phyloP scores from a whole-genome alignment of 2,797 vertebrate genomes.

The Schizothorax lantsangensis region DNA sequence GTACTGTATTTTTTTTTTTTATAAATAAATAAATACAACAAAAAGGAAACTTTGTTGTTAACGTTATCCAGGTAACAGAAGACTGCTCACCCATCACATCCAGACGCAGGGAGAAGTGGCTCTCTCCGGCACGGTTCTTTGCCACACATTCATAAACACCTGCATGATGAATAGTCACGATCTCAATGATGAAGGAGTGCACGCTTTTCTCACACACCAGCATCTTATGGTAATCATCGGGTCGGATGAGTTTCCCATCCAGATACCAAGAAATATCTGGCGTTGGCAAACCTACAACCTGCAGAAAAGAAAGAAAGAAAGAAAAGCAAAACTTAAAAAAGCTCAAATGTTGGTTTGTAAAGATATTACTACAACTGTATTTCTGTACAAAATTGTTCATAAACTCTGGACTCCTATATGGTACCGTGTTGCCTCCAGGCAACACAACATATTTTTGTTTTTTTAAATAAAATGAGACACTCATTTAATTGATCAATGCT shows the following conservation, averaged over 20 bases:
- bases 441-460: too few species aligned
- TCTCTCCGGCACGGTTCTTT: slow-evolving; percentile 90
- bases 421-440: too few species aligned
- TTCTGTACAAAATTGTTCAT: neutral
- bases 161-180: slow-evolving; percentile 89
- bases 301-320: slow-evolving; percentile 30
- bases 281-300: slow-evolving; percentile 91
- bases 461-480: too few species aligned
- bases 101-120: slow-evolving; percentile 85
- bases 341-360: neutral
- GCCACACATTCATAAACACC: slow-evolving; percentile 91
- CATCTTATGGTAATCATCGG: slow-evolving; percentile 96
- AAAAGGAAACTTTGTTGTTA: too few species aligned
- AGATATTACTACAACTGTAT: neutral
- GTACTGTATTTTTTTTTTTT: neutral
- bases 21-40: neutral
- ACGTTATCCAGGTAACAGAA: neutral
- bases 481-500: too few species aligned
- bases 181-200: slow-evolving; percentile 96
- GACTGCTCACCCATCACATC: slow-evolving; percentile 86
- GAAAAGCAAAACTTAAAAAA: neutral
- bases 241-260: slow-evolving; percentile 90
- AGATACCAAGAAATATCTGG: slow-evolving; percentile 94
- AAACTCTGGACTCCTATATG: neutral
- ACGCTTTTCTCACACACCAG: slow-evolving; percentile 94